These are phyloP conservation scores for Sebastes hubbsi DNA, from an alignment of 2,797 vertebrate species.

Conservation along the genomic window DNA sequence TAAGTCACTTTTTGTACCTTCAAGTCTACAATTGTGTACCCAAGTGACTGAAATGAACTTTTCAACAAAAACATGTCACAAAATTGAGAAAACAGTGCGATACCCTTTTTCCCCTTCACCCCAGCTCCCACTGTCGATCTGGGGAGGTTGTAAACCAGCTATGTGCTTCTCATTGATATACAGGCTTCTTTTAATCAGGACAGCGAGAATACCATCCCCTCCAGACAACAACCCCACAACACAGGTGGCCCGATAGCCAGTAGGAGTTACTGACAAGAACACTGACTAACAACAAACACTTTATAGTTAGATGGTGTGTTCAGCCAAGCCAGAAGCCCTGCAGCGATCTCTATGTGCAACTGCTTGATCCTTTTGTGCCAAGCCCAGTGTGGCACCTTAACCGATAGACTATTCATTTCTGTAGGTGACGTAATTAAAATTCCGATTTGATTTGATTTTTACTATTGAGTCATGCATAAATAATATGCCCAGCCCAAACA, in stretches of 20 bases:
- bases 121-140: background rate
- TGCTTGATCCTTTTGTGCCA: background rate
- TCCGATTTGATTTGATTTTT: background rate
- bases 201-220: background rate
- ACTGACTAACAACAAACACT: constrained; percentile 1
- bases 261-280: background rate
- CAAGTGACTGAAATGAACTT: constrained; percentile 10
- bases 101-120: background rate
- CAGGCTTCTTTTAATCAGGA: background rate
- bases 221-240: background rate
- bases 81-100: background rate
- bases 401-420: background rate
- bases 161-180: background rate
- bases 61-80: background rate
- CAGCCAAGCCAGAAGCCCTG: background rate
- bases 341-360: background rate
- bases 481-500: too few relatives aligned
- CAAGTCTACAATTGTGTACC: background rate
- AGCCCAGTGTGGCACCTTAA: background rate
- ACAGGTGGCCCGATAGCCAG: background rate
- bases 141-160: background rate
- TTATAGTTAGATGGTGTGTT: background rate
- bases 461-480: too few relatives aligned
- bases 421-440: background rate
- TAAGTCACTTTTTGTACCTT: background rate